Evolutionary conservation across 2,888 invertebrate species (phyloP).

Genomic region (Minunthozetes semirufus): DNA sequence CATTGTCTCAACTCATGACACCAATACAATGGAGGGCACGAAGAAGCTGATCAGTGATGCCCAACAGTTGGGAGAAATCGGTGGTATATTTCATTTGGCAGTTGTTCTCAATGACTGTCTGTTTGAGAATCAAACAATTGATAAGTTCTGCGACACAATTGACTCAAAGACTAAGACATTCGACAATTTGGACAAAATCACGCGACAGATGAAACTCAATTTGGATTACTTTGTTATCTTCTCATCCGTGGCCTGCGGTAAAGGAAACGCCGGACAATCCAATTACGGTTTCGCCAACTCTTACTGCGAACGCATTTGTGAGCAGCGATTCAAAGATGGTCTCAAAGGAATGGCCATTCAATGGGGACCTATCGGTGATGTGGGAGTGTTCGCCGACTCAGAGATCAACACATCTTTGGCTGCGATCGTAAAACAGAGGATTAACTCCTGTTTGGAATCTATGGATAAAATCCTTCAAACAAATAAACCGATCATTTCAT

Average conservation of each 20-base stretch:
- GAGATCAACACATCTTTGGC: constrained; percentile 83
- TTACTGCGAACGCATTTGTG: constrained; percentile 90
- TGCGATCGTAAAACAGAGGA: constrained; percentile 89
- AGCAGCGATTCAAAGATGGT: constrained; percentile 71
- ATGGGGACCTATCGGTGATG: constrained; percentile 98
- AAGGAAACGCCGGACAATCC: constrained; percentile 91
- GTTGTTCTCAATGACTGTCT: constrained; percentile 70
- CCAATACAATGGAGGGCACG: constrained; percentile 64
- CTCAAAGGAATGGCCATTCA: constrained; percentile 85
- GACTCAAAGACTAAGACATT: constrained; percentile 81
- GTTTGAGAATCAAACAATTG: constrained; percentile 73
- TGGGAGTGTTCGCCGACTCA: constrained; percentile 80
- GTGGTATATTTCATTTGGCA: constrained; percentile 88
- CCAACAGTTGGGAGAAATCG: constrained; percentile 57
- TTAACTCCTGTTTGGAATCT: constrained; percentile 77
- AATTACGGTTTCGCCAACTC: constrained; percentile 97
- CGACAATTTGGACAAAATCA: constrained; percentile 68
- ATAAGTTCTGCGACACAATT: constrained; percentile 70
- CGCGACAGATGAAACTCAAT: constrained; percentile 68
- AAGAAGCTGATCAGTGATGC: constrained; percentile 60
- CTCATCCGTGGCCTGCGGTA: constrained; percentile 92
- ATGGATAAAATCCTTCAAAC: constrained; percentile 84
- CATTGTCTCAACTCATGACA: constrained; percentile 63
- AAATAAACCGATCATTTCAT: constrained; percentile 71
- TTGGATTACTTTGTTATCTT: constrained; percentile 87